Evolutionary conservation across 2,888 invertebrate species (phyloP).

Genomic region (Ptilodon capucinus): DNA sequence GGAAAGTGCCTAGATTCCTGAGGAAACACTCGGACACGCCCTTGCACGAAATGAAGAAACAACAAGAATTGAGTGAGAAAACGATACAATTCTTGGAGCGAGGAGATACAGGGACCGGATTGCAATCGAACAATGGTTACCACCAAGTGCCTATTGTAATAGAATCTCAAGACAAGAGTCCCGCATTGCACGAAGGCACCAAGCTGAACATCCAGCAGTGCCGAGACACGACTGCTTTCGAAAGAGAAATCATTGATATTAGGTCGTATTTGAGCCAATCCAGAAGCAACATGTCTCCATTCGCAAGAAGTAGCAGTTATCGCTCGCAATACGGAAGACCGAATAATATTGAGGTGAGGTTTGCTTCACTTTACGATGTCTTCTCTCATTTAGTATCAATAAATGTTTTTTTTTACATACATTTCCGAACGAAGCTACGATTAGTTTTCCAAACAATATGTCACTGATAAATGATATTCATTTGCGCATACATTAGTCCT

Average conservation of each 20-base stretch:
- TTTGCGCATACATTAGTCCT: too few species aligned
- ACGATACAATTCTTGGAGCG: conserved; percentile 61
- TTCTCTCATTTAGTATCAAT: too few species aligned
- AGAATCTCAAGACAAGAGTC: conserved; percentile 75
- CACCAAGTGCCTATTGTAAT: conserved; percentile 86
- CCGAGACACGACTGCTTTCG: conserved; percentile 78
- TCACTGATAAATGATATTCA: background rate
- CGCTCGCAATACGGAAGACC: conserved; percentile 86
- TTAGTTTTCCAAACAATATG: too few species aligned
- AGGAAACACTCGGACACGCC: conserved; percentile 83
- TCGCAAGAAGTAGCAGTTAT: conserved; percentile 87
- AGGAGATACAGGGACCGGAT: conserved; percentile 46
- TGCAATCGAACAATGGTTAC: conserved; percentile 77
- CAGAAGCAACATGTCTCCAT: conserved; percentile 87
- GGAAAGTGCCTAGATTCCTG: conserved; percentile 87
- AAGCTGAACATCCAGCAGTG: conserved; percentile 75
- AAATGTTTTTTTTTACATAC: too few species aligned
- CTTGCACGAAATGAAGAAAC: conserved; percentile 71
- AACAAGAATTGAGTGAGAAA: conserved; percentile 60
- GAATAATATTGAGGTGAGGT: conserved; percentile 74
- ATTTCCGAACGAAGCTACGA: too few species aligned
- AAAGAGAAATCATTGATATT: conserved; percentile 86
- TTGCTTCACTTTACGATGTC: background rate
- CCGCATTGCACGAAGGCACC: conserved; percentile 55
- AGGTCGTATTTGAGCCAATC: conserved; percentile 89